A percentile compares a stretch with the other conserved stretches of the same genome.
Evolutionary conservation across 2,113 vertebrate genomes (phyloP).

Genomic region (Nicator chloris): DNA sequence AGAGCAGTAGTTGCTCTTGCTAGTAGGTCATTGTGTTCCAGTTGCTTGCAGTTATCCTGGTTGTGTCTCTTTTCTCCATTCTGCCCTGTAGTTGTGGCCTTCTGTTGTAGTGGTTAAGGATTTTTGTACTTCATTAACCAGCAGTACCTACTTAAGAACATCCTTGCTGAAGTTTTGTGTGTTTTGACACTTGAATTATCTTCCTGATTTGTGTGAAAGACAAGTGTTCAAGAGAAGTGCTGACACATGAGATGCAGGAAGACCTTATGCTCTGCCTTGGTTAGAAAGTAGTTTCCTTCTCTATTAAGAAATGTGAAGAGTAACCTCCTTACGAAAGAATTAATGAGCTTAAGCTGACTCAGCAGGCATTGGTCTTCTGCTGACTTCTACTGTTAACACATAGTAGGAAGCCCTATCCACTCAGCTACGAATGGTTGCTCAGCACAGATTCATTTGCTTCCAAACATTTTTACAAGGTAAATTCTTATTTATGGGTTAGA

Average conservation of each 20-base stretch:
- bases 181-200: background rate
- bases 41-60: background rate
- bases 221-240: background rate
- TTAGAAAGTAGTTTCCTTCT: background rate
- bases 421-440: background rate
- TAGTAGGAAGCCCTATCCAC: background rate
- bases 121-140: background rate
- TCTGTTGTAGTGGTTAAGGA: background rate
- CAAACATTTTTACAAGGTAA: background rate
- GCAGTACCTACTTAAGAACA: background rate
- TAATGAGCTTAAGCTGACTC: background rate
- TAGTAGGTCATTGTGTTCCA: background rate
- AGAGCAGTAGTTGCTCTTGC: background rate
- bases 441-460: background rate
- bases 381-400: background rate
- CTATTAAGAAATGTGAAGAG: background rate
- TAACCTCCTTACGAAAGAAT: background rate
- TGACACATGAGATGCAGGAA: background rate
- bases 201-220: background rate
- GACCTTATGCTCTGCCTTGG: background rate
- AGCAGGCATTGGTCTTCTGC: background rate
- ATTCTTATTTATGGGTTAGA: background rate
- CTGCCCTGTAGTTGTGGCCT: background rate
- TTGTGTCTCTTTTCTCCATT: background rate
- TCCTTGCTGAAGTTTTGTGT: background rate